Percentiles rank a stretch among this genome's conserved stretches.
These are phyloP conservation scores for Arvicanthis niloticus DNA, from an alignment of 2,113 vertebrate genomes.

Conservation along the genomic window DNA sequence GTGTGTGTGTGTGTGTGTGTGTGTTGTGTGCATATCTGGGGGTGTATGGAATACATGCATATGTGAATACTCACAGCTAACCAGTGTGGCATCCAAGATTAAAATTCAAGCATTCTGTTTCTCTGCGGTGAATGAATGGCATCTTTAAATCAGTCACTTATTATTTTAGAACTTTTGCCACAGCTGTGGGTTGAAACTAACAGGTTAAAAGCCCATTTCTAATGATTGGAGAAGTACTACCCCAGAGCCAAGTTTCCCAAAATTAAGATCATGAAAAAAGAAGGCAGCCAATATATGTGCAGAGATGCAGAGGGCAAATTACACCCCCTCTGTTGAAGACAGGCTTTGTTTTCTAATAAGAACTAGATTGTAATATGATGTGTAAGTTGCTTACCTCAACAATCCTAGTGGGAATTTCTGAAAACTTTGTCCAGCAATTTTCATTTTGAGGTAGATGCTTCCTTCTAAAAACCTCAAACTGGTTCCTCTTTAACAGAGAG, in stretches of 20 bases:
- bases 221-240: not conserved
- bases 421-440: conserved; percentile 67
- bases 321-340: not conserved
- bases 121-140: not conserved
- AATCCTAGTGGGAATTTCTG: conserved; percentile 74
- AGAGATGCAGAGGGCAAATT: not conserved
- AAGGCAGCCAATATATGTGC: not conserved
- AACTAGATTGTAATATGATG: conserved; percentile 33
- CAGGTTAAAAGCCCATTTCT: not conserved
- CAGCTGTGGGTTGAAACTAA: not conserved
- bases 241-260: not conserved
- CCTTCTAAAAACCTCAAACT: conserved; percentile 61
- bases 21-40: not conserved
- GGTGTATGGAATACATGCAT: not conserved
- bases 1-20: not conserved
- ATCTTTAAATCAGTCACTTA: not conserved
- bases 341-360: not conserved
- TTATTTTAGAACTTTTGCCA: not conserved
- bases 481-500: conserved; percentile 76
- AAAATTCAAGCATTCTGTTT: not conserved
- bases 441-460: conserved; percentile 76
- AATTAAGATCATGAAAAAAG: not conserved
- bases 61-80: not conserved
- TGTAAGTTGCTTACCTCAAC: conserved; percentile 71
- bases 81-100: not conserved